Percentiles rank a stretch among this genome's conserved stretches.
phyloP scores from a whole-genome alignment of 2,113 vertebrate genomes.

The Hydropotes inermis region DNA sequence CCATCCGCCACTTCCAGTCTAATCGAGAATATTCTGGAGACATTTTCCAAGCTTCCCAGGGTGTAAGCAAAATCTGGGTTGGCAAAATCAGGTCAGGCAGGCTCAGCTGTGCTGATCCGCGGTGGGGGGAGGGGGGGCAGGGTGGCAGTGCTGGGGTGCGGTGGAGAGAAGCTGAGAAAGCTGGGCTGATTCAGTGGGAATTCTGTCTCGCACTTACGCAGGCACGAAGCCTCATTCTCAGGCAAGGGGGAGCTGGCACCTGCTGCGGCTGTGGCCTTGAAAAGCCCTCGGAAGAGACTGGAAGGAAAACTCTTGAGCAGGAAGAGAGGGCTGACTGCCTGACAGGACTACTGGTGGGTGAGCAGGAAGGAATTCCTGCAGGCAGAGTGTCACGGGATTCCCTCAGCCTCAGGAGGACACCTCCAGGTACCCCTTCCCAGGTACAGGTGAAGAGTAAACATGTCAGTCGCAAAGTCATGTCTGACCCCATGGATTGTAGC shows the following conservation, averaged over 20 bases:
- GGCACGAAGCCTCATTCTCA: constrained; percentile 60
- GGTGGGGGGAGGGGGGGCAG: neutral
- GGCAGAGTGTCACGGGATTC: neutral
- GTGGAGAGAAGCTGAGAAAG: constrained; percentile 48
- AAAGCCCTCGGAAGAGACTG: constrained; percentile 50
- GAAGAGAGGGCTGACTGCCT: neutral
- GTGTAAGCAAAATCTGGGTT: constrained; percentile 45
- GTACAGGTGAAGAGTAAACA: neutral
- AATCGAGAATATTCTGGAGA: constrained; percentile 56
- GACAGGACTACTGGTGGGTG: neutral
- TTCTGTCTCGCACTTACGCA: constrained; percentile 72
- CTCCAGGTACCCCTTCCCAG: neutral
- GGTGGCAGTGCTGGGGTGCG: neutral
- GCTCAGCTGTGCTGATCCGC: constrained; percentile 44
- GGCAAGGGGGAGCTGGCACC: constrained; percentile 47
- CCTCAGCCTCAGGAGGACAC: neutral
- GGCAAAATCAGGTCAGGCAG: constrained; percentile 70
- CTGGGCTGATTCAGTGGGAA: constrained; percentile 59
- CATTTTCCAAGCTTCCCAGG: constrained; percentile 10
- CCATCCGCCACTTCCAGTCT: constrained; percentile 22
- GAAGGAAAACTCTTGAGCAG: neutral
- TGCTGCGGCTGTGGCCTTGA: constrained; percentile 66
- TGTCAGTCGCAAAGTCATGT: neutral
- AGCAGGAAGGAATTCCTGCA: neutral
- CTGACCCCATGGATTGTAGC: neutral